Conservation (phyloP, 1,140 invertebrate species). For the Forficula auricularia region DNA sequence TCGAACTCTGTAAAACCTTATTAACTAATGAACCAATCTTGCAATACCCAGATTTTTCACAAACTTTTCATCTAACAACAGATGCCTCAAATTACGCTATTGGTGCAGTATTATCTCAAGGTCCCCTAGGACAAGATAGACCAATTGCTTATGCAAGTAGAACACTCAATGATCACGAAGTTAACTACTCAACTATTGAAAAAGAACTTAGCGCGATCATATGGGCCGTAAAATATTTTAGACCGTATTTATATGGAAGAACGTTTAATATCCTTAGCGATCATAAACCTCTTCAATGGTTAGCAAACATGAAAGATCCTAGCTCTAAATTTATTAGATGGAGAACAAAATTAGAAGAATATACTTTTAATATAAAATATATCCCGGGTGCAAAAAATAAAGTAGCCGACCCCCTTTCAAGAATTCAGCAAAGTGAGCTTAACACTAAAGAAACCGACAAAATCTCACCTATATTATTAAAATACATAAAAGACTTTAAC, state of each 20-base stretch:
- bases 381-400: no score
- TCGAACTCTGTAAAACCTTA: background rate
- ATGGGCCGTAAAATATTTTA: conserved; percentile 24
- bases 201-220: conserved; percentile 25
- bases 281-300: no score
- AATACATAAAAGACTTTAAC: no score
- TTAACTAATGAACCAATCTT: conserved; percentile 1
- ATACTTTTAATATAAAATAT: no score
- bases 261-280: background rate
- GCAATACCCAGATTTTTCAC: conserved; percentile 11
- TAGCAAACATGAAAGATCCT: no score
- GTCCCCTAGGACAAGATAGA: background rate
- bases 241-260: conserved; percentile 17
- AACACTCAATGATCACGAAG: conserved; percentile 16
- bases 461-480: no score
- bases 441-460: no score
- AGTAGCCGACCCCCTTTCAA: no score
- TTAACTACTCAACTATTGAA: conserved; percentile 24
- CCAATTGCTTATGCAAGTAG: conserved; percentile 14
- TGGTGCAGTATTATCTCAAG: background rate
- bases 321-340: no score
- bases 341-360: no score
- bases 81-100: conserved; percentile 3
- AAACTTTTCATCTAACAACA: conserved; percentile 12
- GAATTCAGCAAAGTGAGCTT: no score